A percentile compares a stretch with the other conserved stretches of the same genome.
Conservation (phyloP, 1,140 invertebrate genomes). For the Bombyx mandarina region DNA sequence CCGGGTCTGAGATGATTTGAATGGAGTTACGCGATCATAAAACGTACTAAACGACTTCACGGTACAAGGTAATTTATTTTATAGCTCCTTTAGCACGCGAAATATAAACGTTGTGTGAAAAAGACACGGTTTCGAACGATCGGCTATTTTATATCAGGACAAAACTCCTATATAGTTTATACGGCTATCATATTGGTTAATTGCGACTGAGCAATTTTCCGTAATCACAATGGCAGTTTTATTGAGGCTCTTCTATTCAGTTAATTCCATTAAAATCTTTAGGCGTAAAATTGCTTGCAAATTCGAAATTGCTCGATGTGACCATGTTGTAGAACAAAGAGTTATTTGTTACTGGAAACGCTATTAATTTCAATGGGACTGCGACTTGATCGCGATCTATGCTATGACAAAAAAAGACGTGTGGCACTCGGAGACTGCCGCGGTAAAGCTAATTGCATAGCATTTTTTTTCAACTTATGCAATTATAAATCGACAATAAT, state of each 20-base stretch:
- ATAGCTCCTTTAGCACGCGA: constrained; percentile 26
- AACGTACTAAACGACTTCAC: constrained; percentile 25
- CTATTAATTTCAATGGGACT: background rate
- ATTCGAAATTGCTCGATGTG: too few relatives aligned
- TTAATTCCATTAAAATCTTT: too few relatives aligned
- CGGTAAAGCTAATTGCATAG: too few relatives aligned
- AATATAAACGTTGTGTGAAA: constrained; percentile 29
- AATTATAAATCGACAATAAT: too few relatives aligned
- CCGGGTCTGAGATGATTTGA: constrained; percentile 21
- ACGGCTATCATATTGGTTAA: constrained; percentile 4
- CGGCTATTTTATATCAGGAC: constrained; percentile 3
- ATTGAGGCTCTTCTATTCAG: too few relatives aligned
- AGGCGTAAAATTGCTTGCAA: too few relatives aligned
- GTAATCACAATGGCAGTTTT: background rate
- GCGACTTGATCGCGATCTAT: constrained; percentile 7
- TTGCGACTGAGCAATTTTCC: constrained; percentile 3
- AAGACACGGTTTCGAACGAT: constrained; percentile 11
- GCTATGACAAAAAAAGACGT: constrained; percentile 30
- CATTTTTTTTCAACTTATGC: too few relatives aligned
- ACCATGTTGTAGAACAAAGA: too few relatives aligned
- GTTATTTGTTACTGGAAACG: too few relatives aligned
- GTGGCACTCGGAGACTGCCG: too few relatives aligned
- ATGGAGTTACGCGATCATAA: constrained; percentile 27
- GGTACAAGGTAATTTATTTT: constrained; percentile 28
- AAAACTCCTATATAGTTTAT: constrained; percentile 4